A percentile compares a stretch with the other conserved stretches of the same genome.
These are phyloP conservation scores for Torymus tubicola DNA, from an alignment of 2,888 invertebrate genomes.

Conservation along the genomic window DNA sequence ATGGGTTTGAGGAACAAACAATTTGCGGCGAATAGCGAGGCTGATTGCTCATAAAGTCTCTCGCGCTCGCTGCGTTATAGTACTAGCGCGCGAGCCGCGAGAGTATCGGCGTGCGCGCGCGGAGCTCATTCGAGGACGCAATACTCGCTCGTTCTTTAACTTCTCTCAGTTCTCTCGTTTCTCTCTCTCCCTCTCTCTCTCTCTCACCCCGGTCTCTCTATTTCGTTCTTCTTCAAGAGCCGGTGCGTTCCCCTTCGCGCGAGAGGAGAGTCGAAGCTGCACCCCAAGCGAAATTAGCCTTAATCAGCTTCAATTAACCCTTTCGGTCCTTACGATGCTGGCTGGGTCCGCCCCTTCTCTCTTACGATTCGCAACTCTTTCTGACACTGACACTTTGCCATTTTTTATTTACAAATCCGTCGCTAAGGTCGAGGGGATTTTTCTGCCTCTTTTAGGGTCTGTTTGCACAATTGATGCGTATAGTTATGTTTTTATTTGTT, in stretches of 20 bases:
- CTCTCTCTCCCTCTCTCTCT: constrained; percentile 18
- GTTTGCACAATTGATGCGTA: neutral
- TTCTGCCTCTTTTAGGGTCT: neutral
- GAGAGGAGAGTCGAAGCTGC: neutral
- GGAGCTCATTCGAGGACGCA: constrained; percentile 37
- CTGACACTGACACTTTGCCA: constrained; percentile 28
- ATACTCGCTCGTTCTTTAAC: constrained; percentile 38
- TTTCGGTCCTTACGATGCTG: constrained; percentile 32
- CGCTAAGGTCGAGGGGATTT: neutral
- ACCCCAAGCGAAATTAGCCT: constrained; percentile 43
- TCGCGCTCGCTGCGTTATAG: constrained; percentile 49
- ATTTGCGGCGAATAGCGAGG: constrained; percentile 70
- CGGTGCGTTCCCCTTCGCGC: neutral
- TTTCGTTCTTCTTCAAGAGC: neutral
- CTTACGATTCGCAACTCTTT: neutral
- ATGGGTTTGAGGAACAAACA: constrained; percentile 76
- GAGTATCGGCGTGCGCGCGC: constrained; percentile 30
- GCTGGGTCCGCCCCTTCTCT: neutral
- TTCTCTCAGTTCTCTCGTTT: constrained; percentile 36
- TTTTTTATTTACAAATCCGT: constrained; percentile 32
- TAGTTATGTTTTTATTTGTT: too few relatives aligned
- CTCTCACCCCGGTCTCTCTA: neutral
- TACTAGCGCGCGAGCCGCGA: neutral
- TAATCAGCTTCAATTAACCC: constrained; percentile 55
- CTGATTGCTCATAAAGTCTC: constrained; percentile 70